Conservation (phyloP, 2,888 invertebrate species). For the Zelleria hepariella region DNA sequence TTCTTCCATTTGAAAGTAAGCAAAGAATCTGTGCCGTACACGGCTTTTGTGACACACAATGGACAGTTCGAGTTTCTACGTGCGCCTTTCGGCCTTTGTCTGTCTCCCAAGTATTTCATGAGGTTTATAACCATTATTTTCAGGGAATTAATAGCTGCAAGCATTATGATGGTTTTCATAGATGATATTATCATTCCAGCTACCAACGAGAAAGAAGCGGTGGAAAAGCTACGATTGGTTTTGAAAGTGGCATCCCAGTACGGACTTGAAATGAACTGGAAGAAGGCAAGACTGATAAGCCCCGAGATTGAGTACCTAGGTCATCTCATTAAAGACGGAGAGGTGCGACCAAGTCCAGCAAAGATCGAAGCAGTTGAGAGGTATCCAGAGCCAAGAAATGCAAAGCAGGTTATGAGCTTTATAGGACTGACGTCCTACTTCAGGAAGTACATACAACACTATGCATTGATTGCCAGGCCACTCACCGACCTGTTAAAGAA, state of each 20-base stretch:
- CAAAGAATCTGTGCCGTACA: constrained; percentile 31
- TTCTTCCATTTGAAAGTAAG: constrained; percentile 33
- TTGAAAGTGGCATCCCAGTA: too few species aligned
- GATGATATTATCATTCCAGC: too few species aligned
- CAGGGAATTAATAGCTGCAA: constrained; percentile 10
- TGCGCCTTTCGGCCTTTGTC: constrained; percentile 14
- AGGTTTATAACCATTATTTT: constrained; percentile 21
- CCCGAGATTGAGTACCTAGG: neutral
- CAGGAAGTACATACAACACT: neutral
- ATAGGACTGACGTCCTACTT: neutral
- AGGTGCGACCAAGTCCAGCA: neutral
- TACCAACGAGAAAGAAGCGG: neutral
- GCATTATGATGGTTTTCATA: neutral
- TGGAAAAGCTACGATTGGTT: neutral
- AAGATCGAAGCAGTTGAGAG: neutral
- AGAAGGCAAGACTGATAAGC: neutral
- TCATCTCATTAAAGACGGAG: neutral
- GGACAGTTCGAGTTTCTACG: too few species aligned
- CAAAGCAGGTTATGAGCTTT: constrained; percentile 1
- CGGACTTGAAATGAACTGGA: too few species aligned
- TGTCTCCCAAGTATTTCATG: constrained; percentile 31
- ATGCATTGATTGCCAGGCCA: neutral
- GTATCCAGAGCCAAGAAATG: neutral
- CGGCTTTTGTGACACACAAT: too few species aligned
- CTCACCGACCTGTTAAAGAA: neutral